A percentile compares a stretch with the other conserved stretches of the same genome.
phyloP scores from a whole-genome alignment of 2,113 vertebrate species.

The Strigops habroptila region DNA sequence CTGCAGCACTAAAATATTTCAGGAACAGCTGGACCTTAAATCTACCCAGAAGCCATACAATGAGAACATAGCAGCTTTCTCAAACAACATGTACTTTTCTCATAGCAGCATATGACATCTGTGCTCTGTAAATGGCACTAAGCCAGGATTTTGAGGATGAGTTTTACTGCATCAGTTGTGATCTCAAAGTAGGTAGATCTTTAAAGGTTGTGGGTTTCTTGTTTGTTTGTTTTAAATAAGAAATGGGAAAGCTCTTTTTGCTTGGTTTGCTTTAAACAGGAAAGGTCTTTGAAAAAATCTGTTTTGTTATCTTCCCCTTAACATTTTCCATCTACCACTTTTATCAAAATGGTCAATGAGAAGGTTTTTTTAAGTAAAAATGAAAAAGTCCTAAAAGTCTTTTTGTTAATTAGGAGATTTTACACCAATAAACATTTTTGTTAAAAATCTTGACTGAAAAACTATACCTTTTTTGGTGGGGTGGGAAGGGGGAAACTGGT shows the following conservation, averaged over 20 bases:
- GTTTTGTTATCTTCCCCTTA: background rate
- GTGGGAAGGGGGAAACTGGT: background rate
- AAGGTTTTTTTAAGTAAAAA: background rate
- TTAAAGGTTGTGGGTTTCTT: background rate
- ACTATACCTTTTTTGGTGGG: background rate
- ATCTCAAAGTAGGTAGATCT: background rate
- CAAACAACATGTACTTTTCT: background rate
- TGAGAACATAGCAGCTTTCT: background rate
- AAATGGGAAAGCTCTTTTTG: fast-evolving
- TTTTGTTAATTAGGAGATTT: background rate
- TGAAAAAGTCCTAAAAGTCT: background rate
- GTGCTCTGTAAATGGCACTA: background rate
- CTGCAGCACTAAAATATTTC: background rate
- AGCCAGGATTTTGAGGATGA: background rate
- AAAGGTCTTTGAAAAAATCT: background rate
- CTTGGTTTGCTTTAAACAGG: background rate
- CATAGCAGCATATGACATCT: background rate
- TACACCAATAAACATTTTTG: background rate
- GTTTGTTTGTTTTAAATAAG: background rate
- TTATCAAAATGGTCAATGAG: background rate
- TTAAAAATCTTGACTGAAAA: background rate
- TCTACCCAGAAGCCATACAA: background rate
- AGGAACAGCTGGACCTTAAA: conserved; percentile 23
- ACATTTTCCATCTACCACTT: background rate
- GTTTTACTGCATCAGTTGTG: background rate